These are phyloP conservation scores for Mus pahari DNA, from an alignment of 2,113 vertebrate genomes.

Conservation along the genomic window DNA sequence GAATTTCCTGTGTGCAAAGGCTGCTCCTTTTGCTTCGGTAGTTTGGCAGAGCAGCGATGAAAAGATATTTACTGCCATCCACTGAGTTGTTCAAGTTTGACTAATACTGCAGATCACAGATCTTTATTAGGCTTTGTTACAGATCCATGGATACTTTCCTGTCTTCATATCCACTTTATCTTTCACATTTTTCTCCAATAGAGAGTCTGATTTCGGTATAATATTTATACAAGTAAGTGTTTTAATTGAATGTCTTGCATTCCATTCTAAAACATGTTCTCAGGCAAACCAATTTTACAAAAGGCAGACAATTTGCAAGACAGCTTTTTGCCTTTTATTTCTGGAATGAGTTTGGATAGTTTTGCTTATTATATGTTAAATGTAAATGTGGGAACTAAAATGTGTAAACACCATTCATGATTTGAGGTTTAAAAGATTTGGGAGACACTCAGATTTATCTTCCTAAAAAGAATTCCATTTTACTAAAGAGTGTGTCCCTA, in stretches of 20 bases:
- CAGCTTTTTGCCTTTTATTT: conserved; percentile 30
- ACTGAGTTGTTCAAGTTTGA: not conserved
- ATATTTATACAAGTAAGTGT: not conserved
- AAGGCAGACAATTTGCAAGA: not conserved
- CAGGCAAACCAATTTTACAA: not conserved
- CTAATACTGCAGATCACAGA: not conserved
- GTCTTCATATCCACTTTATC: not conserved
- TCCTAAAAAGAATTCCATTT: conserved; percentile 54
- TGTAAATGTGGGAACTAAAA: conserved; percentile 52
- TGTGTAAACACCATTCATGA: conserved; percentile 55
- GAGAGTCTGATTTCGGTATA: not conserved
- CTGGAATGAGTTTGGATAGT: conserved; percentile 14
- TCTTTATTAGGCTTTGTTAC: not conserved
- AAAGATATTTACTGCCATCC: not conserved
- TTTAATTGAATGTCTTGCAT: conserved; percentile 16
- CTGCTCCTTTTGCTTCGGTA: not conserved
- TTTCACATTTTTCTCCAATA: not conserved
- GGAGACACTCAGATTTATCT: conserved; percentile 50
- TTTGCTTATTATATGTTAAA: conserved; percentile 23
- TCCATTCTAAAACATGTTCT: not conserved
- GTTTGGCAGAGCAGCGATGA: not conserved
- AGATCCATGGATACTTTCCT: not conserved
- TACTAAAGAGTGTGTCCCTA: not conserved
- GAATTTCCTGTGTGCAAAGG: not conserved
- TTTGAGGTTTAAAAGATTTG: conserved; percentile 22